Percentiles rank a stretch among this genome's conserved stretches.
Conservation (phyloP, 2,113 vertebrate genomes). For the Pygoscelis antarcticus region DNA sequence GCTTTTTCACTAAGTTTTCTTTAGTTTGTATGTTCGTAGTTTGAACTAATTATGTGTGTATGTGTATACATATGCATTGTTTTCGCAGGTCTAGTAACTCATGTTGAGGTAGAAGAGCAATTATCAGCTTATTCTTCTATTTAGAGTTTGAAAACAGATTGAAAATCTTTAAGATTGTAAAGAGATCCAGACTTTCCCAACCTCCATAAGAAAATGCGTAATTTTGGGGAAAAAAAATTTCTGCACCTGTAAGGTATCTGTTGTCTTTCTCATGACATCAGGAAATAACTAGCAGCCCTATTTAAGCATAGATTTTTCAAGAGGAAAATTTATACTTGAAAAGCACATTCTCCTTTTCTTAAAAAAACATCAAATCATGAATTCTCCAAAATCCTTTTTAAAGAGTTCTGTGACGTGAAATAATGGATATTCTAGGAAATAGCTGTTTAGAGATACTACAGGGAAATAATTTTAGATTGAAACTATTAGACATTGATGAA, state of each 20-base stretch:
- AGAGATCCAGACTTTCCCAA: background rate
- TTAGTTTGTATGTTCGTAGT: background rate
- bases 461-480: background rate
- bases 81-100: background rate
- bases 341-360: background rate
- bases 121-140: background rate
- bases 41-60: background rate
- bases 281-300: background rate
- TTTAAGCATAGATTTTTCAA: background rate
- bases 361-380: background rate
- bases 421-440: background rate
- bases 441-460: background rate
- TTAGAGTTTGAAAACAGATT: background rate
- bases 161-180: background rate
- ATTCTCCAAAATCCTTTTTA: background rate
- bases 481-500: background rate
- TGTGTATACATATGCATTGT: background rate
- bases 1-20: background rate
- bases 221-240: background rate
- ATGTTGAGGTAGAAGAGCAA: background rate
- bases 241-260: background rate
- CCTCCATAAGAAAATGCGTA: background rate
- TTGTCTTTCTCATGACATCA: background rate
- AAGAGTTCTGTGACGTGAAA: background rate
- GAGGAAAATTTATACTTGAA: background rate